Evolutionary conservation across 1,140 invertebrate species (phyloP), one percentile per base, ranked within the genome.

Genomic region (Bombyx mori): DNA sequence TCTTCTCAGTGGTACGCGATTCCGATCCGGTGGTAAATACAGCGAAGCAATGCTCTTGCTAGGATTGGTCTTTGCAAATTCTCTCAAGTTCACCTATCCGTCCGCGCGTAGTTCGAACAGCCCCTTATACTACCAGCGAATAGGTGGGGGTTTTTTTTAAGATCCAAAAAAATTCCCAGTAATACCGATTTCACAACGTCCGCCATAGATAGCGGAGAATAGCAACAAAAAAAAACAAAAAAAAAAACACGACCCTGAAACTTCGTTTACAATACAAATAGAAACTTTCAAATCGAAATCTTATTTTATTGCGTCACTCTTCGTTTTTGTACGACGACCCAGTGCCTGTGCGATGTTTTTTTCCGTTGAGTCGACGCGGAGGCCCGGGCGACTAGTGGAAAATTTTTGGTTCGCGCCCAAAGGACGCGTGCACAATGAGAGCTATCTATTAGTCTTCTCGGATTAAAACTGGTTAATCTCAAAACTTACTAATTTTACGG

Each of bases 171-270:
- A 49, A 49, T 7, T 22, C 48, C 42, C 35, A 42, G 42, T 42
- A 52, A 52, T n/a, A 52, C 8, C 35, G 8, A 10, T 52, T 52
- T 22, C 42, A 42, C 51, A 52, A 52, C 51, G 42, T 52, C 42
- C 42, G 35, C 42, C 7, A 42, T 42, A 42, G 35, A 52, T 9
- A 42, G 6, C 42, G 12, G 12, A 18, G 12, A 0, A 18, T n/a
- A n/a, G n/a, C 12, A 18, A 18, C 26, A 35, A 52, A 52, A 10
- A 35, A 18, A 18, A 18, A 18, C 50, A 49, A 43, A 45, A 56
- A 56, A 26, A 56, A 56, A 56, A 56, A 56, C 10, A 3, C 35
- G 54, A 42, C 54, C 54, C 54, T 56, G 54, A 56, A 56, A 42
- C 22, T 18, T 8, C 26, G 26, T 35, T 45, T 56, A 22, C 42